Conservation (phyloP, 2,888 invertebrate genomes). For the Sialis lutaria region DNA sequence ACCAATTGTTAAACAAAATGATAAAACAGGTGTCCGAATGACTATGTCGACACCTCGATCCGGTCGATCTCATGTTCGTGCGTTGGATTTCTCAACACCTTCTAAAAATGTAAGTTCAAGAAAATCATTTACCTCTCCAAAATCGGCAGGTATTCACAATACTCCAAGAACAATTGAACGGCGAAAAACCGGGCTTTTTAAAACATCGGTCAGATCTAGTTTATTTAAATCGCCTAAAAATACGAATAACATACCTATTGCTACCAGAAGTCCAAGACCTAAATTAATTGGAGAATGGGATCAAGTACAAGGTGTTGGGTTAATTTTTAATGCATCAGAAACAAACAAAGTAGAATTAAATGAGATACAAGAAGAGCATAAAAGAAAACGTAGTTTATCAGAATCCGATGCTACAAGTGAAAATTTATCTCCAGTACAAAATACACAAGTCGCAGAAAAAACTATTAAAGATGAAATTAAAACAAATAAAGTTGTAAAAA, state of each 20-base stretch:
- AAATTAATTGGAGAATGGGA: constrained; percentile 8
- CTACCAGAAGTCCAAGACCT: constrained; percentile 6
- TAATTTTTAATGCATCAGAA: constrained; percentile 2
- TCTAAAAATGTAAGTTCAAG: constrained; percentile 6
- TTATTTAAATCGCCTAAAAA: neutral
- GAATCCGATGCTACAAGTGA: neutral
- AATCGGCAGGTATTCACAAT: constrained; percentile 4
- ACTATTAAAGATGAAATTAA: constrained; percentile 2
- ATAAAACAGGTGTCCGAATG: neutral
- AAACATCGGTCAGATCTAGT: neutral
- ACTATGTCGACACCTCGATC: constrained; percentile 10
- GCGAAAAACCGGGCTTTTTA: constrained; percentile 1
- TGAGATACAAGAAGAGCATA: neutral
- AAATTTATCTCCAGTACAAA: neutral
- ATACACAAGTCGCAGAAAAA: neutral
- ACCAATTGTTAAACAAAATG: neutral
- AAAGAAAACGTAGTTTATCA: neutral
- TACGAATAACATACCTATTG: neutral
- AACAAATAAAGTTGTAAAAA: neutral
- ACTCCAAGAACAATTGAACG: neutral
- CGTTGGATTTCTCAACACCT: constrained; percentile 18
- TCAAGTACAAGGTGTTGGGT: constrained; percentile 5
- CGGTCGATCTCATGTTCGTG: constrained; percentile 16
- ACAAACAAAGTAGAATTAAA: neutral
- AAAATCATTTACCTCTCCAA: constrained; percentile 8